Conservation (phyloP, 1,140 invertebrate species). For the Aricia agestis region DNA sequence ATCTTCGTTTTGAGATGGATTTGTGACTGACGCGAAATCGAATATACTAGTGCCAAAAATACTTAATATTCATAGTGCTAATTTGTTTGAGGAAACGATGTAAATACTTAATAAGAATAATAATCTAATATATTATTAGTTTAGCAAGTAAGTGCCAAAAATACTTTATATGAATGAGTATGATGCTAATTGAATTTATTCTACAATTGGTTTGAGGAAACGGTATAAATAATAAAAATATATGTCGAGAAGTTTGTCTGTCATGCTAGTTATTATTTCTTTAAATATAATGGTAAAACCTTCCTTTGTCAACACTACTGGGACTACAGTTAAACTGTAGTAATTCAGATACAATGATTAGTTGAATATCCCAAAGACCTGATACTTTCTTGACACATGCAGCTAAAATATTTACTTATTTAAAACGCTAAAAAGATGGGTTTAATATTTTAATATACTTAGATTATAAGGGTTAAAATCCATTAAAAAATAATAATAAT, state of each 20-base stretch:
- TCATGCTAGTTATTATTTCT: not conserved
- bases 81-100: not conserved
- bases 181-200: slow-evolving; percentile 16
- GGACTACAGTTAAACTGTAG: no score
- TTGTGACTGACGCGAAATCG: not conserved
- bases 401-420: no score
- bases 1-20: not conserved
- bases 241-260: slow-evolving; percentile 10
- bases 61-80: slow-evolving; percentile 17
- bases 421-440: no score
- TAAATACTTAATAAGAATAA: not conserved
- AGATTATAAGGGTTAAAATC: no score
- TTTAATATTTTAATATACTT: no score
- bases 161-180: slow-evolving; percentile 23
- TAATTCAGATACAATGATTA: no score
- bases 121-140: no score
- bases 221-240: not conserved
- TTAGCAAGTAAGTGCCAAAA: slow-evolving; percentile 19
- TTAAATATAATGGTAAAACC: no score
- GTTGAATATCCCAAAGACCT: no score
- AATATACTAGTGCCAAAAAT: slow-evolving; percentile 16
- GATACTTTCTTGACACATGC: no score
- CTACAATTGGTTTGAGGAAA: slow-evolving; percentile 4
- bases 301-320: no score
- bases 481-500: no score